Conservation (phyloP, 2,113 vertebrate genomes). For the Nettapus auritus region DNA sequence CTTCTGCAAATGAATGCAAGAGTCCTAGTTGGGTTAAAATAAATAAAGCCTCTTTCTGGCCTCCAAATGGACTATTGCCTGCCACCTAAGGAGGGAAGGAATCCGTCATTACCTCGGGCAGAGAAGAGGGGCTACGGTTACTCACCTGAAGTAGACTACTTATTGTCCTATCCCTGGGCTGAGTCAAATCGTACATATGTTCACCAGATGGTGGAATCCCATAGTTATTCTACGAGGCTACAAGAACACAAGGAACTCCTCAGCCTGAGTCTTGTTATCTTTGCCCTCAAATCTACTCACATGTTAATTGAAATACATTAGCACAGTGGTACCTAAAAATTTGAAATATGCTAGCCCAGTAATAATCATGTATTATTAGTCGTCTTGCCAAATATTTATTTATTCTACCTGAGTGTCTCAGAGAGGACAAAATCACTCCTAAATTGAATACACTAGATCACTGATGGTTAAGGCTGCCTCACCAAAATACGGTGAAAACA, state of each 20-base stretch:
- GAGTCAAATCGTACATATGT: constrained; percentile 16
- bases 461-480: neutral
- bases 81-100: constrained; percentile 2
- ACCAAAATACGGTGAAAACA: neutral
- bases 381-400: neutral
- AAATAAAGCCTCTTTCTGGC: constrained; percentile 28
- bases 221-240: neutral
- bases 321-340: neutral
- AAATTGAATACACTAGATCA: neutral
- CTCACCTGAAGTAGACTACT: constrained; percentile 44
- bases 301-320: neutral
- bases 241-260: neutral
- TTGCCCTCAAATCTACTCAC: neutral
- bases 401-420: neutral
- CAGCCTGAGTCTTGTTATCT: neutral
- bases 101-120: neutral
- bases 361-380: neutral
- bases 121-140: neutral
- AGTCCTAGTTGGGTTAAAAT: constrained; percentile 15
- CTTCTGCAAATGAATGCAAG: constrained; percentile 14
- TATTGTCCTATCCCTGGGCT: neutral
- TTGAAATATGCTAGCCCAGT: neutral
- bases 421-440: neutral
- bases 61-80: neutral
- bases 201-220: constrained; percentile 33